Evolutionary conservation across 2,797 vertebrate genomes (phyloP).

Genomic region (Rhabdophis nuchalis): DNA sequence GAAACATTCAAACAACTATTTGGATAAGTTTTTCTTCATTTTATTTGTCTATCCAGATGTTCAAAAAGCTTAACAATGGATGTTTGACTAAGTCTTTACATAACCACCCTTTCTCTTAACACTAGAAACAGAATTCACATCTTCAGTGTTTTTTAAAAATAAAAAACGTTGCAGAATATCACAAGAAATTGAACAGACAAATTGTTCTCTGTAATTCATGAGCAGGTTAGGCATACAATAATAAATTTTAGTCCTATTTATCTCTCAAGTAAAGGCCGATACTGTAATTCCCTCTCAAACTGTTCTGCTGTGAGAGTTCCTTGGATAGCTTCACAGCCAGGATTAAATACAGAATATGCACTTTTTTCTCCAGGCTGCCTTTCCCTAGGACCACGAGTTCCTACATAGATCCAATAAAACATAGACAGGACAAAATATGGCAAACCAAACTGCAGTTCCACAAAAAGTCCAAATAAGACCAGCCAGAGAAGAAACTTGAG

Average conservation of each 20-base stretch:
- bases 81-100: background rate
- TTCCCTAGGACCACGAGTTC: conserved; percentile 78
- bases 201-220: background rate
- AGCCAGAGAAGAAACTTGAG: conserved; percentile 89
- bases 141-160: background rate
- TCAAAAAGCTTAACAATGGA: background rate
- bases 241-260: conserved; percentile 39
- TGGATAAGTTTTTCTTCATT: background rate
- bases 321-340: conserved; percentile 82
- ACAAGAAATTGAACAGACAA: background rate
- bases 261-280: conserved; percentile 68
- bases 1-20: background rate
- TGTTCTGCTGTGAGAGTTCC: conserved; percentile 85
- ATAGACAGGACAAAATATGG: conserved; percentile 87
- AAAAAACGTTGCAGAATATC: background rate
- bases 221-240: too few species aligned
- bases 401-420: conserved; percentile 93
- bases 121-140: background rate
- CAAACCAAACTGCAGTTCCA: conserved; percentile 87
- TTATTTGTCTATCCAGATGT: background rate
- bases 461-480: conserved; percentile 86
- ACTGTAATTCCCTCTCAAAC: conserved; percentile 85
- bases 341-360: conserved; percentile 92
- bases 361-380: conserved; percentile 83
- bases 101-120: background rate